Evolutionary conservation across 2,888 invertebrate genomes (phyloP).

Genomic region (Cheilosia vernalis): DNA sequence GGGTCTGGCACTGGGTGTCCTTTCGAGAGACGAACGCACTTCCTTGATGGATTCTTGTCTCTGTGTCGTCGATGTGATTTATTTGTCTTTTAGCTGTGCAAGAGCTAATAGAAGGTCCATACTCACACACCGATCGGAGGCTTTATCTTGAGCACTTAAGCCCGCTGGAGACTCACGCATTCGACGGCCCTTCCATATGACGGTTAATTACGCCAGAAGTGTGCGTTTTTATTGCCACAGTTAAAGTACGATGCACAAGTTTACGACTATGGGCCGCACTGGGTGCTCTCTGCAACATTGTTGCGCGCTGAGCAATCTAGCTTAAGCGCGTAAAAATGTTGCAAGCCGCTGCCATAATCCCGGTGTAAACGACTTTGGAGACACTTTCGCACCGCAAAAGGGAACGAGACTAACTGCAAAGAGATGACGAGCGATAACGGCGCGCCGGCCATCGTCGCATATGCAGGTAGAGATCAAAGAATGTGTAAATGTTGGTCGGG

Average conservation of each 20-base stretch:
- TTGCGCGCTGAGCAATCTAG: slow-evolving; percentile 66
- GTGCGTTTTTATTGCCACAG: slow-evolving; percentile 71
- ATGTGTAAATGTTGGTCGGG: background rate
- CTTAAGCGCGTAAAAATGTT: slow-evolving; percentile 66
- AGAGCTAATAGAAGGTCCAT: slow-evolving; percentile 26
- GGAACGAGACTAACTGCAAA: background rate
- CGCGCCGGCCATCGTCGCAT: background rate
- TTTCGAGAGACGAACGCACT: slow-evolving; percentile 29
- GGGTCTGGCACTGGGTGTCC: slow-evolving; percentile 9
- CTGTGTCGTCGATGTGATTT: slow-evolving; percentile 46
- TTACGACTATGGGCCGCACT: slow-evolving; percentile 61
- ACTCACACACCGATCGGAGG: background rate
- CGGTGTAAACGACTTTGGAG: slow-evolving; percentile 37
- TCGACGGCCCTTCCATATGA: slow-evolving; percentile 12
- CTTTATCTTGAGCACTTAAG: slow-evolving; percentile 62
- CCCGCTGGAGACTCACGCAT: slow-evolving; percentile 70
- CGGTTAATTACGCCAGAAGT: slow-evolving; percentile 60
- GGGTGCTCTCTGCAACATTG: slow-evolving; percentile 67
- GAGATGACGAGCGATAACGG: slow-evolving; percentile 55
- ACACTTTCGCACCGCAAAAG: slow-evolving; percentile 28
- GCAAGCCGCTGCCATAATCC: slow-evolving; percentile 46
- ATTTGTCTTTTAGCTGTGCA: slow-evolving; percentile 47
- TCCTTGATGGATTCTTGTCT: slow-evolving; percentile 67
- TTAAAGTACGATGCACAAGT: slow-evolving; percentile 63
- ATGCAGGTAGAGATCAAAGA: slow-evolving; percentile 41